Evolutionary conservation across 2,113 vertebrate species (phyloP), one percentile per base, ranked within the genome.

Genomic region (Neomonachus schauinslandi): DNA sequence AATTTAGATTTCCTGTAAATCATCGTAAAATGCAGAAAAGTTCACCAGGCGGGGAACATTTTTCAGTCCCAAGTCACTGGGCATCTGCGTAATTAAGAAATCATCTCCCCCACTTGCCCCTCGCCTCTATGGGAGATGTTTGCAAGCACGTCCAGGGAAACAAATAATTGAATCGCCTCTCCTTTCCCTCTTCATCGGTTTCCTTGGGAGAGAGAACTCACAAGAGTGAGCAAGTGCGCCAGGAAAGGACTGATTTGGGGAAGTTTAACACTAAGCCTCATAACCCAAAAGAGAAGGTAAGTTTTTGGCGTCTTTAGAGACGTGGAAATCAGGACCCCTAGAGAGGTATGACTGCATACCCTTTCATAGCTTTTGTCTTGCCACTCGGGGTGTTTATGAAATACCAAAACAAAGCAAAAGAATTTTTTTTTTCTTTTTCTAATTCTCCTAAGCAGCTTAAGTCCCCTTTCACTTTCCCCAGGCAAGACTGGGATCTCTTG

Each of bases 401-500:
- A 98, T 82, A 97, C 93, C 89, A 98, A 98, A 97, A 94, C 89
- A 98, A 98, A 98, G 96, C 84, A 82, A 85, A 90, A 94, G 53
- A 74, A 83, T 89, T 13, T 2, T 2, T 83, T 91, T 95, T 12
- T 18, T 31, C 2, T 9, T 0, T 22, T 98, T 92, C 93, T 98
- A 98, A 98, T 99, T 98, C 98, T 99, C 98, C 98, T 98, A 99
- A 98, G 98, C 98, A 97, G 97, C 97, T 98, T 98, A 99, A 98
- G 99, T 98, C 98, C 98, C 98, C 96, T 98, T 99, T 99, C 98
- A 87, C 98, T 99, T 98, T 98, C 99, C 98, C 98, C 98, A 98
- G 98, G 99, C 99, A 98, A 99, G 98, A 98, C 98, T 98, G 98
- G 99, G 98, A 98, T 99, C 99, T 98, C 98, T 98, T 98, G 98